Conservation (phyloP, 2,113 vertebrate species). For the Rattus rattus region DNA sequence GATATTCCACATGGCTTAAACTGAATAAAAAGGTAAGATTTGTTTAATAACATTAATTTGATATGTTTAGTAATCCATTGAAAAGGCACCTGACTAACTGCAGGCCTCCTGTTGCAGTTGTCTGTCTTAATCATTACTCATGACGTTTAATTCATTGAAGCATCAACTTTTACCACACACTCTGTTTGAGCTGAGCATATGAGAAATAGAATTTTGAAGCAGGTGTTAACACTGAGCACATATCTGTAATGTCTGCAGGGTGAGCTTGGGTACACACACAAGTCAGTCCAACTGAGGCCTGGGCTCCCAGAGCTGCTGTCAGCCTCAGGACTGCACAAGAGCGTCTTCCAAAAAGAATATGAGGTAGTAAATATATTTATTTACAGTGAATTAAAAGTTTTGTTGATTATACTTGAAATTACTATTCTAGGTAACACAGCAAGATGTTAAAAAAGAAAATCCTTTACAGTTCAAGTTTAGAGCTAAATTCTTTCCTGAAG, state of each 20-base stretch:
- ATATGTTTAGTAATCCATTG: neutral
- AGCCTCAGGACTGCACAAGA: neutral
- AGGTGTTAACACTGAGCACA: neutral
- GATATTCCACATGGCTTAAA: constrained; percentile 98
- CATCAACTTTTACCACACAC: neutral
- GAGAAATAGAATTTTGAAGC: neutral
- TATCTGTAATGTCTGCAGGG: neutral
- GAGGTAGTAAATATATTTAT: neutral
- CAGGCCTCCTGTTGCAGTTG: neutral
- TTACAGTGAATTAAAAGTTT: constrained; percentile 51
- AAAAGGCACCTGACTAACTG: neutral
- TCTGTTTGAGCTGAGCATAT: constrained; percentile 7
- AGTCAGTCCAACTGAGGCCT: neutral
- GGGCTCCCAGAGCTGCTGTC: neutral
- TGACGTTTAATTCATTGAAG: neutral
- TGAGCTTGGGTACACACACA: neutral
- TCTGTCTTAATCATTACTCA: neutral
- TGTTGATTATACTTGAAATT: constrained; percentile 58
- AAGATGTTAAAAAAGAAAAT: constrained; percentile 98
- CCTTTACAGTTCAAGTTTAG: constrained; percentile 98
- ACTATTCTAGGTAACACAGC: constrained; percentile 93
- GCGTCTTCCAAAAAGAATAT: constrained; percentile 43
- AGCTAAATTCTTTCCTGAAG: constrained; percentile 98
- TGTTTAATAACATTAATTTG: neutral
- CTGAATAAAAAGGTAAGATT: constrained; percentile 97